phyloP scores from a whole-genome alignment of 2,888 invertebrate genomes.

The Marasmarcha lunaedactyla region DNA sequence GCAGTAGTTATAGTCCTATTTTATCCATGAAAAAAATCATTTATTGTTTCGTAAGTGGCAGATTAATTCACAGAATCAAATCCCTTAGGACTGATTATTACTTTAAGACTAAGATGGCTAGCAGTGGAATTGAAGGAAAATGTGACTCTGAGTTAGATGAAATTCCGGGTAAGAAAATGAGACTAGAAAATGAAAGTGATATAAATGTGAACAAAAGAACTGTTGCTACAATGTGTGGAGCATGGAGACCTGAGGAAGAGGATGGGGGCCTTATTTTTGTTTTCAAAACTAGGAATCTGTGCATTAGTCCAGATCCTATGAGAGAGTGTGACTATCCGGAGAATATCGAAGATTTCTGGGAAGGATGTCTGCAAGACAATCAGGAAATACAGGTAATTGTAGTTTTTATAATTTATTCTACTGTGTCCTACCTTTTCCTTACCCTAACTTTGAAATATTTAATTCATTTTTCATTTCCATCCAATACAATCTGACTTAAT shows the following conservation, averaged over 20 bases:
- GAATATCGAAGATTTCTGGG: conserved; percentile 63
- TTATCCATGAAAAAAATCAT: no score
- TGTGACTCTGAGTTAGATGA: no score
- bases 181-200: conserved; percentile 20
- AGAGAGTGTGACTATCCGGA: conserved; percentile 52
- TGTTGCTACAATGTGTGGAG: conserved; percentile 62
- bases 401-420: not conserved
- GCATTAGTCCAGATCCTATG: conserved; percentile 54
- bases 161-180: conserved; percentile 38
- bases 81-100: no score
- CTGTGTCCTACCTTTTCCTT: not conserved
- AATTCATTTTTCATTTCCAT: no score
- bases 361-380: conserved; percentile 28
- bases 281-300: conserved; percentile 38
- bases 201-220: conserved; percentile 30
- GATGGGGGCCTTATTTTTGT: conserved; percentile 58
- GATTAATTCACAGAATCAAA: no score
- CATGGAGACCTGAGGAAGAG: conserved; percentile 59
- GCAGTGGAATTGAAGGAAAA: no score
- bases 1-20: no score
- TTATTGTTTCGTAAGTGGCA: no score
- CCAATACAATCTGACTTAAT: no score
- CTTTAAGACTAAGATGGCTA: no score
- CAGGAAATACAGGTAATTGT: conserved; percentile 37
- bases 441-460: no score